Conservation (phyloP, 2,113 vertebrate species). For the Nothobranchius furzeri region DNA sequence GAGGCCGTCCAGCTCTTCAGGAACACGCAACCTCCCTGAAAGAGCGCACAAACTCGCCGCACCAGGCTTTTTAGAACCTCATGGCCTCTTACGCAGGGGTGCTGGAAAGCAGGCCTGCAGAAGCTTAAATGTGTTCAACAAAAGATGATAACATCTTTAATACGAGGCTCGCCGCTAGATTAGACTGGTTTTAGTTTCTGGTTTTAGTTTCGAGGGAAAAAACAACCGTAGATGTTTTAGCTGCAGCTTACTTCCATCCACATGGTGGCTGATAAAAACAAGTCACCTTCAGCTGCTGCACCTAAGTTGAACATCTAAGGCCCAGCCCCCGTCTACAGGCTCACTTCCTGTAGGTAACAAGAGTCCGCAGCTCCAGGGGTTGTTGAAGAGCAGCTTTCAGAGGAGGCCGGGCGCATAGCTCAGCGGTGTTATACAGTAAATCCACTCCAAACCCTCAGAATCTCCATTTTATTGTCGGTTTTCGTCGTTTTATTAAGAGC, state of each 20-base stretch:
- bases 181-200: too few relatives aligned
- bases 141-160: background rate
- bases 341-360: conserved; percentile 5
- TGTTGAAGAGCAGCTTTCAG: conserved; percentile 5
- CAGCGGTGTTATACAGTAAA: background rate
- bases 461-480: conserved; percentile 29
- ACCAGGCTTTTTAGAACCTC: background rate
- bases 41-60: background rate
- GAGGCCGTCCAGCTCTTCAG: conserved; percentile 19
- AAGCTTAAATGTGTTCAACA: background rate
- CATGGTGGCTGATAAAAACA: background rate
- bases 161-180: background rate
- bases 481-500: conserved; percentile 18
- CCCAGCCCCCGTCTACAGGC: background rate
- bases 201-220: too few relatives aligned
- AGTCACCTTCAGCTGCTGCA: background rate
- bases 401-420: conserved; percentile 5
- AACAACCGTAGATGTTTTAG: too few relatives aligned
- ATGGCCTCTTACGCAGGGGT: background rate
- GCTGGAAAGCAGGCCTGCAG: background rate
- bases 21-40: conserved; percentile 3
- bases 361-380: conserved; percentile 6
- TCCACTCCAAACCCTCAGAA: conserved; percentile 16
- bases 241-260: too few relatives aligned
- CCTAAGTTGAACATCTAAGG: conserved; percentile 16